phyloP scores from a whole-genome alignment of 2,797 vertebrate species.

The Tauraco hartlaubi region DNA sequence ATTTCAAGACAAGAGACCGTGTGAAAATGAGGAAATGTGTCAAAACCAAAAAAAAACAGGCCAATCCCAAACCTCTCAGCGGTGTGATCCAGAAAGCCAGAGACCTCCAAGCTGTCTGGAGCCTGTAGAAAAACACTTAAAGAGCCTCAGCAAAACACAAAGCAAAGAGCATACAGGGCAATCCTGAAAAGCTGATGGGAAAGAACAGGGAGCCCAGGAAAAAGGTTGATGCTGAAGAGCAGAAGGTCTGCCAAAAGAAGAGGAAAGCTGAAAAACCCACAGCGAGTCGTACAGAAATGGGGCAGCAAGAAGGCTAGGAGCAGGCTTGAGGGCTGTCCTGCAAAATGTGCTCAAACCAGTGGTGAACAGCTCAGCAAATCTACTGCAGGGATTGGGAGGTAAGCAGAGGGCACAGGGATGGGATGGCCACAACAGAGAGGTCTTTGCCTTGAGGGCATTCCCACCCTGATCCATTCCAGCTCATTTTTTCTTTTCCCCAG shows the following conservation, averaged over 20 bases:
- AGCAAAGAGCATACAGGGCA: not conserved
- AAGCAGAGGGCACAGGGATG: not conserved
- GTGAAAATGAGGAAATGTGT: not conserved
- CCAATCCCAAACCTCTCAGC: not conserved
- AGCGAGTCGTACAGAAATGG: not conserved
- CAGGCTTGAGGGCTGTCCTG: not conserved
- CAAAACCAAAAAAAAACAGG: not conserved
- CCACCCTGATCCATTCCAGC: not conserved
- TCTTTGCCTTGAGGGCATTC: not conserved
- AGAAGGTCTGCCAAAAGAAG: not conserved
- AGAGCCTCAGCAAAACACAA: not conserved
- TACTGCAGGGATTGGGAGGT: not conserved
- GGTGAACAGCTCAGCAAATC: not conserved
- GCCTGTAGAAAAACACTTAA: not conserved
- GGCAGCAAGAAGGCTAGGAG: not conserved
- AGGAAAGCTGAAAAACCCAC: not conserved
- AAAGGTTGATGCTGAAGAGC: not conserved
- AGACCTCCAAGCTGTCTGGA: not conserved
- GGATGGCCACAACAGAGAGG: not conserved
- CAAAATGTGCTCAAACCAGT: not conserved
- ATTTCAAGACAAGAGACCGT: not conserved
- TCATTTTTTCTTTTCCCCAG: no score
- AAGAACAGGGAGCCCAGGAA: not conserved
- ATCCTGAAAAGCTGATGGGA: not conserved
- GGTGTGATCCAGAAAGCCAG: not conserved